phyloP scores from a whole-genome alignment of 2,113 vertebrate species.

The Otocyon megalotis region DNA sequence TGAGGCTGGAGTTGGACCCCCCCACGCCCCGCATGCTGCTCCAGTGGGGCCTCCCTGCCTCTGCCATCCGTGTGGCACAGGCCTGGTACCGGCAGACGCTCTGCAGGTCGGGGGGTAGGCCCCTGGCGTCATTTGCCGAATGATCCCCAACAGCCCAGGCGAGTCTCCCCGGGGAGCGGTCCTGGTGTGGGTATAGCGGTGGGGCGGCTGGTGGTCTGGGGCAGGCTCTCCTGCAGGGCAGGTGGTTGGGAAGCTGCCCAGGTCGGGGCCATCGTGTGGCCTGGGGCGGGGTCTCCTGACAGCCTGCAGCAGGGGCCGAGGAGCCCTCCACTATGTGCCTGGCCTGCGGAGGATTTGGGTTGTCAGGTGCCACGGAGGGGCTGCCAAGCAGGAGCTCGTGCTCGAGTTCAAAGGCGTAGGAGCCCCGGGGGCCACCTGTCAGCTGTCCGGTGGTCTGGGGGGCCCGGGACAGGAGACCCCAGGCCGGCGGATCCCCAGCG shows the following conservation, averaged over 20 bases:
- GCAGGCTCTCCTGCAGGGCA: background rate
- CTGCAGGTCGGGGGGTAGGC: background rate
- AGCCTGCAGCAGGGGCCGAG: background rate
- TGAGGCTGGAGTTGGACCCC: background rate
- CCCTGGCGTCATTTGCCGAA: too few relatives aligned
- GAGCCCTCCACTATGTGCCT: background rate
- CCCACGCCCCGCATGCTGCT: too few relatives aligned
- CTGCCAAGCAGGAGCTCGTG: too few relatives aligned
- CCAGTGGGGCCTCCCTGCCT: background rate
- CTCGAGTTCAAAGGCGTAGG: too few relatives aligned
- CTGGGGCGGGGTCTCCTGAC: background rate
- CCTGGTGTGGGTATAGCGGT: rapidly evolving
- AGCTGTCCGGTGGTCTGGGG: too few relatives aligned
- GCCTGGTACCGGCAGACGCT: background rate
- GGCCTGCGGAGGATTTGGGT: background rate
- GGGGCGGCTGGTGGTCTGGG: rapidly evolving
- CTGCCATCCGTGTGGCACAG: background rate
- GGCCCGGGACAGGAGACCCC: background rate
- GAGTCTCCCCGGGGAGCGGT: background rate
- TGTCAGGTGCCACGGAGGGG: background rate
- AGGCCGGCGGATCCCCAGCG: too few relatives aligned
- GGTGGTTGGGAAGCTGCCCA: background rate
- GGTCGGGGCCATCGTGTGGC: background rate
- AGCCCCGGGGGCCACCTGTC: background rate
- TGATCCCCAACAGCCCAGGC: background rate